Percentiles rank a stretch among this genome's conserved stretches.
Conservation (phyloP, 2,888 invertebrate genomes). For the Calameuta pallipes region DNA sequence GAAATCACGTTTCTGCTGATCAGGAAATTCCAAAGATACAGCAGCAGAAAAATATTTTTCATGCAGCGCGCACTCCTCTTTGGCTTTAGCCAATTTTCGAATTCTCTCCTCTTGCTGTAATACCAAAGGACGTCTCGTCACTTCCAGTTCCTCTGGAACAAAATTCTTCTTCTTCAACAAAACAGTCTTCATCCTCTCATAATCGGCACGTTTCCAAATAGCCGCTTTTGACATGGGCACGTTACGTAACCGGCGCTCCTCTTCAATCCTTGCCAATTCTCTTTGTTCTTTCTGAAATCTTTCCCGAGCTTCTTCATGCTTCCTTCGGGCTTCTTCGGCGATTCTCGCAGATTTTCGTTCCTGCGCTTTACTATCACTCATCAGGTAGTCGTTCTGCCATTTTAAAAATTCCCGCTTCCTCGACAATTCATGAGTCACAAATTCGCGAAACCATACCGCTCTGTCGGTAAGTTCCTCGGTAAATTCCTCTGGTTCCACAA, state of each 20-base stretch:
- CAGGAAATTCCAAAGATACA: slow-evolving; percentile 38
- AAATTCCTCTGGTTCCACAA: slow-evolving; percentile 70
- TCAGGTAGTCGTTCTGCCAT: slow-evolving; percentile 52
- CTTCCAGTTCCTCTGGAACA: slow-evolving; percentile 71
- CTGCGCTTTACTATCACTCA: slow-evolving; percentile 36
- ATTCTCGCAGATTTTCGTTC: slow-evolving; percentile 38
- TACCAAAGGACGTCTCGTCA: slow-evolving; percentile 71
- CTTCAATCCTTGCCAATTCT: slow-evolving; percentile 51
- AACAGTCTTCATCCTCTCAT: slow-evolving; percentile 73
- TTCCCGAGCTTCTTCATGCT: slow-evolving; percentile 68
- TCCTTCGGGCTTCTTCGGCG: slow-evolving; percentile 65
- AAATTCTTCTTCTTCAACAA: slow-evolving; percentile 74
- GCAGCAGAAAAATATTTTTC: slow-evolving; percentile 35
- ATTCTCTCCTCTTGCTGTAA: slow-evolving; percentile 69
- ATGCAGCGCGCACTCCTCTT: slow-evolving; percentile 24
- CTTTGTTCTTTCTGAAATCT: slow-evolving; percentile 37
- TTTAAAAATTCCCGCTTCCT: slow-evolving; percentile 48
- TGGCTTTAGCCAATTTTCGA: slow-evolving; percentile 66
- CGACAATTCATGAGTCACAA: slow-evolving; percentile 44
- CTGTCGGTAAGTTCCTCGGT: slow-evolving; percentile 50
- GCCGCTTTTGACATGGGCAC: slow-evolving; percentile 55
- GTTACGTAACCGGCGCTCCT: slow-evolving; percentile 30
- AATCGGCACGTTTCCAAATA: slow-evolving; percentile 73
- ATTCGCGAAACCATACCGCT: slow-evolving; percentile 54
- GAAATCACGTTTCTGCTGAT: neutral